Base-by-base conservation (phyloP, 2,797 vertebrate genomes). In the Ptychadena robeensis region DNA sequence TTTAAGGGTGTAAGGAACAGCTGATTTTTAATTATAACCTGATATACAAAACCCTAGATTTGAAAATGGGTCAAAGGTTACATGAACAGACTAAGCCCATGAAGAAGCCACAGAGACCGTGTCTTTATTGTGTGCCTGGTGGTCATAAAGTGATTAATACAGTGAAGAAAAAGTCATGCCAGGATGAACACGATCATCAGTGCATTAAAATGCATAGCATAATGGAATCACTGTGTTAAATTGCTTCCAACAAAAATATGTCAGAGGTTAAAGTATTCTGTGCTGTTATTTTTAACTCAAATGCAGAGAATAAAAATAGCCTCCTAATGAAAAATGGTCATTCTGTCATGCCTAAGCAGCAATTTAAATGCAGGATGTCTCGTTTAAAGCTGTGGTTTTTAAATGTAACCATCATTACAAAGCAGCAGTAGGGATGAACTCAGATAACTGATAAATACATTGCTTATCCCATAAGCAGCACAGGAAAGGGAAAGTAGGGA, bases 141-240 rank as follows among this genome's bases (percentile, higher is more conserved):
- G 5, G 44, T 48, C 18, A 22, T 22, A 53, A 22, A 22, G 6
- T 32, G 70, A 28, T 53, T 57, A 73, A 34, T 8, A 25, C 22
- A 22, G 30, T 57, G 10, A 73, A 48, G 48, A 70, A 73, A 73
- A 59, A 59, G 28, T 35, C 31, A 59, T 27, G 31, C 27, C 22
- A 59, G 53, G 53, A 61, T 59, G 53, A 61, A 35, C 44, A 61
- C 25, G 30, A 61, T 73, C 44, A 70, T 70, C 68, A n/a, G 71
- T 44, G 44, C 40, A 53, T 57, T 57, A 53, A 72, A 59, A 73
- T 34, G 71, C 30, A n/a, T 9, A 73, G 48, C 22, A 12, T 34
- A 61, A 61, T 59, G 22, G 30, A 73, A 73, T 61, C 72, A 61
- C n/a, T 27, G 31, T 37, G 59, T 59, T 73, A 73, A 57, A 73